Conservation (phyloP, 2,113 vertebrate species). For the Cyprinodon variegatus region DNA sequence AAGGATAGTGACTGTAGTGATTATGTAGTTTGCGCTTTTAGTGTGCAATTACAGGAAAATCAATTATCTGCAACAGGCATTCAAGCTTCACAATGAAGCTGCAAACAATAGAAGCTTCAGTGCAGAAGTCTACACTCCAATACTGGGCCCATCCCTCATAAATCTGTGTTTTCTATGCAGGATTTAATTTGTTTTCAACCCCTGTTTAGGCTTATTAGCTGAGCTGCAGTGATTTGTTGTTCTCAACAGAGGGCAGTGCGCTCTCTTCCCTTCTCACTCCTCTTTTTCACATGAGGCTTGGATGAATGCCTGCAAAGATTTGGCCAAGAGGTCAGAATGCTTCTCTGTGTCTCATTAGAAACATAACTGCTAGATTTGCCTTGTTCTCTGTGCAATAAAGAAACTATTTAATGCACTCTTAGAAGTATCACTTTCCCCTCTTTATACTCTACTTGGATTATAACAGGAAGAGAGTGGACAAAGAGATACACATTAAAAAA, state of each 20-base stretch:
- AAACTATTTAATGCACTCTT: conserved; percentile 47
- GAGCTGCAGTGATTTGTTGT: conserved; percentile 29
- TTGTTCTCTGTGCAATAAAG: conserved; percentile 53
- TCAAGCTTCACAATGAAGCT: conserved; percentile 44
- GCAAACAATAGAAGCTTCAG: conserved; percentile 40
- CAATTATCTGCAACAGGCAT: conserved; percentile 54
- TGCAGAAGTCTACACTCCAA: conserved; percentile 42
- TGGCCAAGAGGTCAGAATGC: conserved; percentile 52
- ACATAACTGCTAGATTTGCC: conserved; percentile 47
- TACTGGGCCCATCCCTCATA: conserved; percentile 2
- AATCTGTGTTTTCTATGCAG: conserved; percentile 5
- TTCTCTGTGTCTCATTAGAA: conserved; percentile 64
- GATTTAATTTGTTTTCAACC: conserved; percentile 4
- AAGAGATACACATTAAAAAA: conserved; percentile 4
- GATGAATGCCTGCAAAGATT: conserved; percentile 52
- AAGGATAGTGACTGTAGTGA: conserved; percentile 47
- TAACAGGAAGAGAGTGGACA: conserved; percentile 27
- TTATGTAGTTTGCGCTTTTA: conserved; percentile 60
- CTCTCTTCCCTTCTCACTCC: conserved; percentile 22
- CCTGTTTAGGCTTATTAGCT: not conserved
- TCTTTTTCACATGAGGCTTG: conserved; percentile 26
- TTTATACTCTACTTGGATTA: conserved; percentile 2
- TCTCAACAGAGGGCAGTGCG: conserved; percentile 53
- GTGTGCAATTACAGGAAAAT: conserved; percentile 63
- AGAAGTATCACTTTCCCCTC: conserved; percentile 26